phyloP scores from a whole-genome alignment of 1,140 invertebrate species.

The Adelges cooleyi region DNA sequence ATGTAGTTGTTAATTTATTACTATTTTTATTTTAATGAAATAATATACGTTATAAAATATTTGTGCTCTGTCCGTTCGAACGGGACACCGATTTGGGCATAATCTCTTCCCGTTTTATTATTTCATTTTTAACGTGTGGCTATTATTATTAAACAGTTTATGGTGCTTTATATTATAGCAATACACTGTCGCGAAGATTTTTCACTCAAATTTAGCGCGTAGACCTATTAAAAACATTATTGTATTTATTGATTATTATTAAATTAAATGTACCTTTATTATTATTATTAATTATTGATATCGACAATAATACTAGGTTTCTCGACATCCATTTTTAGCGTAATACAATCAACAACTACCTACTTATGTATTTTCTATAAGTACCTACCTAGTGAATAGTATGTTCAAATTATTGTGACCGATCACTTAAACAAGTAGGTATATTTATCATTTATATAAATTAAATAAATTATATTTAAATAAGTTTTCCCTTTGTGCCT shows the following conservation, averaged over 20 bases:
- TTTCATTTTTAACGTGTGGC: neutral
- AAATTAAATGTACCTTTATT: neutral
- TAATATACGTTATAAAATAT: neutral
- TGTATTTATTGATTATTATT: neutral
- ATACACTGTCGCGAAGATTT: constrained; percentile 11
- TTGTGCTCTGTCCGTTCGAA: neutral
- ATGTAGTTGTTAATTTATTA: constrained; percentile 14
- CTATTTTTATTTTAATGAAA: neutral
- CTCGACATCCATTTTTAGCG: constrained; percentile 1
- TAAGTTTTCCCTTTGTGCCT: neutral
- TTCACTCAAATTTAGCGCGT: neutral
- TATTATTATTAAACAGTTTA: no score
- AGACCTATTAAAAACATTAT: neutral
- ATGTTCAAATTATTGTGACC: neutral
- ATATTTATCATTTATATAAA: constrained; percentile 2
- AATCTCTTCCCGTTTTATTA: neutral
- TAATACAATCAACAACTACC: constrained; percentile 21
- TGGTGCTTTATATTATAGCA: constrained; percentile 8
- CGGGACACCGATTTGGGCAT: neutral
- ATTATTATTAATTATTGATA: constrained; percentile 7
- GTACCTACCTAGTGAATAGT: neutral
- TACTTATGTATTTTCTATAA: constrained; percentile 19
- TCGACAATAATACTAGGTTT: constrained; percentile 12
- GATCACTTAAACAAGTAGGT: neutral
- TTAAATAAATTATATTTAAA: neutral